phyloP scores from a whole-genome alignment of 2,797 vertebrate species.

The Tangara arthus region DNA sequence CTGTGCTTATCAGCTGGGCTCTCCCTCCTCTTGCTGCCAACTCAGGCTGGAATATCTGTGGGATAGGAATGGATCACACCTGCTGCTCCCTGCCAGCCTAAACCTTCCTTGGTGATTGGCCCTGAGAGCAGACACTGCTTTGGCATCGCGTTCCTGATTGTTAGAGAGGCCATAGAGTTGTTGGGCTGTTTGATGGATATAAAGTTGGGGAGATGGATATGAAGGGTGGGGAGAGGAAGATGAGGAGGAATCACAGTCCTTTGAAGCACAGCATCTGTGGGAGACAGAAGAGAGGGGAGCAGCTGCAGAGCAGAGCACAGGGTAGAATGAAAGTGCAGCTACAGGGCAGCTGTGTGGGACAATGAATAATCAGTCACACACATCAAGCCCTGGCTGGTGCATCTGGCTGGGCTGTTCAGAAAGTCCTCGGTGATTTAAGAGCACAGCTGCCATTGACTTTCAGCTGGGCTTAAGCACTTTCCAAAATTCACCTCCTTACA shows the following conservation, averaged over 20 bases:
- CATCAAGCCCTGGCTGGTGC: neutral
- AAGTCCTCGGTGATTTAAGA: slow-evolving; percentile 5
- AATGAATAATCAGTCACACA: neutral
- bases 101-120: neutral
- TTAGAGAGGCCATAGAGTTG: neutral
- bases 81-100: neutral
- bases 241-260: neutral
- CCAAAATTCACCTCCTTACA: neutral
- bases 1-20: neutral
- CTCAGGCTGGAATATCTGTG: neutral
- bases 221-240: neutral
- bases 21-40: neutral
- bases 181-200: neutral
- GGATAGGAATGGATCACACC: neutral
- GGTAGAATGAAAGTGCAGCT: neutral
- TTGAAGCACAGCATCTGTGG: neutral
- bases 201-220: neutral
- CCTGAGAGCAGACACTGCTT: neutral
- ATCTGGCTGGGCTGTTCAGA: neutral
- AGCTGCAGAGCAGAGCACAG: neutral
- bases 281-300: neutral
- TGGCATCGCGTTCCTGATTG: neutral
- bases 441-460: neutral
- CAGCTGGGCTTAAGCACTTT: neutral
- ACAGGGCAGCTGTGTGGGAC: neutral